These are phyloP conservation scores for Symphodus melops DNA, from an alignment of 2,113 vertebrate species.

Conservation along the genomic window DNA sequence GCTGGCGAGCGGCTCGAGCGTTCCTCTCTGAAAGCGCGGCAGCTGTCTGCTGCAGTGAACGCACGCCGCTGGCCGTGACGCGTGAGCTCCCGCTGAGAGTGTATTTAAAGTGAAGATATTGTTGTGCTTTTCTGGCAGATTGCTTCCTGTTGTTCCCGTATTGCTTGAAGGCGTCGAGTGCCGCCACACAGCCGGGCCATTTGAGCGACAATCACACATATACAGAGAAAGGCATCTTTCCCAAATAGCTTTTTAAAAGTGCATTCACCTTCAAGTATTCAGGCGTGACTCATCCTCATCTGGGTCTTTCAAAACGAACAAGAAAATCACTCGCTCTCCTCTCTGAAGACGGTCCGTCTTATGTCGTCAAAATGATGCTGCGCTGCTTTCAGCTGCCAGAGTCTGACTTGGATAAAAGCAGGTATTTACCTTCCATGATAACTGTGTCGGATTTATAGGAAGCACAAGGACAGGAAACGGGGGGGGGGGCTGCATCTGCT, in stretches of 20 bases:
- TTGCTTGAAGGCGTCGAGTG: conserved; percentile 47
- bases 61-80: conserved; percentile 3
- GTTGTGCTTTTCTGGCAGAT: conserved; percentile 41
- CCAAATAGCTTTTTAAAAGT: conserved; percentile 55
- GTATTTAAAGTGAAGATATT: conserved; percentile 38
- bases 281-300: conserved; percentile 31
- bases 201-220: conserved; percentile 48
- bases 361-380: conserved; percentile 57
- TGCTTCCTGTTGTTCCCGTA: conserved; percentile 33
- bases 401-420: conserved; percentile 42
- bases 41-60: conserved; percentile 7
- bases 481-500: conserved; percentile 31
- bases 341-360: conserved; percentile 30
- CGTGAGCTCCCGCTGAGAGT: conserved; percentile 28
- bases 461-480: conserved; percentile 42
- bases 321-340: conserved; percentile 51
- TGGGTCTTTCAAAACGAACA: conserved; percentile 45
- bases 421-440: conserved; percentile 54
- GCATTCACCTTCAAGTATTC: conserved; percentile 46
- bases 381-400: conserved; percentile 55
- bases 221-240: conserved; percentile 26
- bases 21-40: too few species aligned
- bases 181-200: conserved; percentile 36
- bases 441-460: conserved; percentile 36
- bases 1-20: too few species aligned